phyloP scores from a whole-genome alignment of 2,113 vertebrate species.

The Penelope pileata region DNA sequence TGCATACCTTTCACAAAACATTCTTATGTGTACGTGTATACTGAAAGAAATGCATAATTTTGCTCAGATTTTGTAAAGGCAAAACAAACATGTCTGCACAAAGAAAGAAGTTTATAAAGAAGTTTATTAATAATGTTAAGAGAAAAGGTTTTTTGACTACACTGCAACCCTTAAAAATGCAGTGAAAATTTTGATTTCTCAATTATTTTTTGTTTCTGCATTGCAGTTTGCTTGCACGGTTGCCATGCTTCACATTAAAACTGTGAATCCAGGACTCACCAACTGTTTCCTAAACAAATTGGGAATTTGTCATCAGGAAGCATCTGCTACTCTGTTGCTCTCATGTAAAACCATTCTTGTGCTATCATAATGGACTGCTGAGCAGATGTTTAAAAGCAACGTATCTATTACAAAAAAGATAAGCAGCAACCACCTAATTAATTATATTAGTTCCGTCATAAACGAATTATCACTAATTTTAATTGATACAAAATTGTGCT shows the following conservation, averaged over 20 bases:
- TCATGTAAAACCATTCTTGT: constrained; percentile 64
- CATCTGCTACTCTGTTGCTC: constrained; percentile 71
- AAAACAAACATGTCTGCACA: background rate
- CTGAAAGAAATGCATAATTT: constrained; percentile 15
- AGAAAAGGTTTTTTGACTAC: constrained; percentile 16
- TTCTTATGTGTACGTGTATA: background rate
- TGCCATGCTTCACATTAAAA: constrained; percentile 47
- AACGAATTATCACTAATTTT: constrained; percentile 56
- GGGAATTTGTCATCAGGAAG: constrained; percentile 73
- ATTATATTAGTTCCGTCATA: constrained; percentile 60
- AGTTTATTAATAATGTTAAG: constrained; percentile 9
- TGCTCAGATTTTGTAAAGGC: constrained; percentile 6
- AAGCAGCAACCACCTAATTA: constrained; percentile 60
- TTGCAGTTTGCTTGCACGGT: constrained; percentile 28
- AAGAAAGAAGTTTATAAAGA: constrained; percentile 34
- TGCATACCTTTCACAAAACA: background rate
- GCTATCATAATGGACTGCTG: constrained; percentile 17
- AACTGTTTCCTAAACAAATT: constrained; percentile 71
- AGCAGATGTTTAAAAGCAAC: constrained; percentile 71
- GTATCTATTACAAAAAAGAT: constrained; percentile 54
- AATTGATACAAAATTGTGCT: constrained; percentile 56
- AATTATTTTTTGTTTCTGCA: constrained; percentile 47
- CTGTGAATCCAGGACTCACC: constrained; percentile 56
- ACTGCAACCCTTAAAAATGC: constrained; percentile 9
- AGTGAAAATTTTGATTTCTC: background rate